Percentiles rank a stretch among this genome's conserved stretches.
Conservation (phyloP, 1,140 invertebrate genomes). For the Arctopsyche grandis region DNA sequence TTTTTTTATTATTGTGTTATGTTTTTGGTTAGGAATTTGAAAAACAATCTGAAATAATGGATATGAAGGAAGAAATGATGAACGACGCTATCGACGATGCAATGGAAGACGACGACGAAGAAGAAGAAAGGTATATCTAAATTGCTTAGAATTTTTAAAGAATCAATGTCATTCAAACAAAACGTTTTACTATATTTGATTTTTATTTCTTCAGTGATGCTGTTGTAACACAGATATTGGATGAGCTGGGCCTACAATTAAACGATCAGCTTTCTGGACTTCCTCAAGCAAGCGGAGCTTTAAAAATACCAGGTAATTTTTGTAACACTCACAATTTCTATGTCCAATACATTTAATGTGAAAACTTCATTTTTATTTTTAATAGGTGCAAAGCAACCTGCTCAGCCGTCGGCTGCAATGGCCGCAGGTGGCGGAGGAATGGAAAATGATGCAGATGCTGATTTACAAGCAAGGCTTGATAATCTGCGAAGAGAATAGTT, state of each 20-base stretch:
- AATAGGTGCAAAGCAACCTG: slow-evolving; percentile 59
- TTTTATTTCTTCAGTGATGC: slow-evolving; percentile 74
- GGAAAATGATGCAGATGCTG: slow-evolving; percentile 89
- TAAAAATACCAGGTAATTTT: slow-evolving; percentile 66
- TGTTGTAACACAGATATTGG: slow-evolving; percentile 93
- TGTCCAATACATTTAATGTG: no score
- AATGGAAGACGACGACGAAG: slow-evolving; percentile 97
- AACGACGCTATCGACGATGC: slow-evolving; percentile 99
- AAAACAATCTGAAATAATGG: slow-evolving; percentile 99
- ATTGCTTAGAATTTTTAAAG: slow-evolving; percentile 12
- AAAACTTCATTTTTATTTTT: no score
- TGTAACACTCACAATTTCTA: neutral
- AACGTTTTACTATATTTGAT: slow-evolving; percentile 22
- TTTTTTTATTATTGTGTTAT: neutral
- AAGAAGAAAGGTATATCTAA: slow-evolving; percentile 88
- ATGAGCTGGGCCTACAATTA: slow-evolving; percentile 96
- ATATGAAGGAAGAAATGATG: slow-evolving; percentile 99
- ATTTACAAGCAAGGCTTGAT: slow-evolving; percentile 93
- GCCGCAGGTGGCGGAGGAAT: slow-evolving; percentile 68
- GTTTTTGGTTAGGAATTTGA: slow-evolving; percentile 89
- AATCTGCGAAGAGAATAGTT: slow-evolving; percentile 89
- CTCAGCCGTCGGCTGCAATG: slow-evolving; percentile 64
- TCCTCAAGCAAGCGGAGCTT: slow-evolving; percentile 76
- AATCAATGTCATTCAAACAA: neutral
- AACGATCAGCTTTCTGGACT: slow-evolving; percentile 88